These are phyloP conservation scores for Drosophila cardini DNA, from an alignment of 1,140 invertebrate genomes.

Conservation along the genomic window DNA sequence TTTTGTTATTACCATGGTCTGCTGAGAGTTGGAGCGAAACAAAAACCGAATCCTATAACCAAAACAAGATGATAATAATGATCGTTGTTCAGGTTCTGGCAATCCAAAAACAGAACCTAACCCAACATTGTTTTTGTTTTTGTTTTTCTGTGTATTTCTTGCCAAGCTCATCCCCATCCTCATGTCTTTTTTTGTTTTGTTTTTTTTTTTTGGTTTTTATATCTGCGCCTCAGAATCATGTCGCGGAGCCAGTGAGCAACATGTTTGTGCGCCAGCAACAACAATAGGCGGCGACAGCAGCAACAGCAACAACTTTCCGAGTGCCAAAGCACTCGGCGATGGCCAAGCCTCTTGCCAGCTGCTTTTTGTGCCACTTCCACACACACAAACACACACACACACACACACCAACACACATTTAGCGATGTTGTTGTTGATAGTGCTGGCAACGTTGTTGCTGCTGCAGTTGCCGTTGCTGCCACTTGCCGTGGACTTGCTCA, in stretches of 20 bases:
- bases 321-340: conserved; percentile 71
- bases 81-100: conserved; percentile 51
- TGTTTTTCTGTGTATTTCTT: conserved; percentile 28
- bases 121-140: conserved; percentile 80
- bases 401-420: conserved; percentile 21
- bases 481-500: conserved; percentile 79
- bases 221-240: conserved; percentile 81
- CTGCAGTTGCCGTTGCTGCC: conserved; percentile 53
- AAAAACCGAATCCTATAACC: conserved; percentile 44
- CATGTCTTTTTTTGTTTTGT: conserved; percentile 3
- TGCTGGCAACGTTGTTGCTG: conserved; percentile 37
- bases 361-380: conserved; percentile 70
- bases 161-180: conserved; percentile 33
- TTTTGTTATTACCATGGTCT: conserved; percentile 16
- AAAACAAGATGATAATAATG: conserved; percentile 79
- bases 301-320: conserved; percentile 59
- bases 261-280: conserved; percentile 66
- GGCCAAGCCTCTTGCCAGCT: conserved; percentile 67
- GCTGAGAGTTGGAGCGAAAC: conserved; percentile 50
- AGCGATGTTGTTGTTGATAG: conserved; percentile 65
- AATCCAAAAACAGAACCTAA: conserved; percentile 64
- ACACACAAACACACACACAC: conserved; percentile 31
- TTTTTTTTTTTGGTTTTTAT: conserved; percentile 46
- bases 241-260: conserved; percentile 80
- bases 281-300: conserved; percentile 30